Evolutionary conservation across 2,113 vertebrate genomes (phyloP), one percentile per base, ranked within the genome.

Genomic region (Myodes glareolus): DNA sequence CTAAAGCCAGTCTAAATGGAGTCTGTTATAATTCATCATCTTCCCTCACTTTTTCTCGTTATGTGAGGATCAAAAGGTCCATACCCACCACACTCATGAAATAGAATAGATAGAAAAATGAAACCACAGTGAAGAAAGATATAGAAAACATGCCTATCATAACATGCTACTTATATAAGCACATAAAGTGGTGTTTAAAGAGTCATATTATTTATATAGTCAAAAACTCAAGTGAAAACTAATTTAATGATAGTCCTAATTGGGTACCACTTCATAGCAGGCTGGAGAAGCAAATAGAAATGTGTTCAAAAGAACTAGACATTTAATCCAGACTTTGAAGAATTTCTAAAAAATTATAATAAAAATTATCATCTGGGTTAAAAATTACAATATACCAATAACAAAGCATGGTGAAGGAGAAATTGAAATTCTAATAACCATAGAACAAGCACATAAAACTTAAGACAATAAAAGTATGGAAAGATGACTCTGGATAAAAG

Each of bases 271-370:
- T 47, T 87, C 33, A 33, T 27, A 95, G 73, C 0, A 96, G 31
- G 93, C 19, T 82, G 8, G 13, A 97, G 42, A 90, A 96, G 31
- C 70, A 96, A 92, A 95, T 1, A 97, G 19, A 95, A 95, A 75
- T 88, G 55, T 85, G 5, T 72, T 90, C 68, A 63, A 6, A 95
- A 81, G 10, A 93, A 81, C 6, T n/a, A 21, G 7, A 47, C 73
- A 33, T 96, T 94, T 50, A 96, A 92, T 68, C 31, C 21, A 89
- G 61, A 92, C 47, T 91, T 94, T 45, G 4, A 96, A 94, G 61
- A 97, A 72, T 52, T 73, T 58, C 21, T 58, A 19, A 19, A 70
- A 96, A 91, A 5, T 73, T 93, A 8, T 82, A 90, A 90, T 77
- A 92, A 93, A 96, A 84, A 63, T 61, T 84, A 84, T 61, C n/a